Percentiles rank a stretch among this genome's conserved stretches.
These are phyloP conservation scores for Dendrophyllia cribrosa DNA, from an alignment of 64 coral and sea anemone genomes.

Conservation along the genomic window DNA sequence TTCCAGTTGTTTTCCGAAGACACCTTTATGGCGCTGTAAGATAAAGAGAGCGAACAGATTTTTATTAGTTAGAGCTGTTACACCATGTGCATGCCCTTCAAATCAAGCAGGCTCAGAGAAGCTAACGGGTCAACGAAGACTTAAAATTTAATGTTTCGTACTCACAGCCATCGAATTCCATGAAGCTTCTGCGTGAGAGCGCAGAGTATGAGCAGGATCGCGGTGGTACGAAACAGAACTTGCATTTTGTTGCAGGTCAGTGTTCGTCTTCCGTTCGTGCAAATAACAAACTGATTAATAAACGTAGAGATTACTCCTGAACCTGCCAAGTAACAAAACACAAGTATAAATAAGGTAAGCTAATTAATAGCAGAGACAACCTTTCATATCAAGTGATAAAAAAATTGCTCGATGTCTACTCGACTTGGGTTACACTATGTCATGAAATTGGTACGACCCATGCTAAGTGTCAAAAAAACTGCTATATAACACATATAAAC, in stretches of 20 bases:
- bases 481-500: neutral
- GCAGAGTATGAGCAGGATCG: conserved; percentile 1
- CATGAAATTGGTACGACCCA: neutral
- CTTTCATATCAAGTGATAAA: conserved; percentile 55
- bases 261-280: neutral
- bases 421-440: conserved; percentile 46
- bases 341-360: conserved; percentile 54
- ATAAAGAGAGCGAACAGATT: neutral
- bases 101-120: neutral
- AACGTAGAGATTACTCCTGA: conserved; percentile 1
- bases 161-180: conserved; percentile 38
- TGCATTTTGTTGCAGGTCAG: neutral
- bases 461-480: neutral
- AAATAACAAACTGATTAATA: conserved; percentile 39
- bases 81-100: neutral
- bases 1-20: conserved; percentile 61
- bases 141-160: neutral
- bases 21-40: conserved; percentile 44
- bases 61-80: neutral
- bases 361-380: conserved; percentile 41
- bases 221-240: conserved; percentile 9
- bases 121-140: neutral
- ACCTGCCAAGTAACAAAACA: conserved; percentile 47
- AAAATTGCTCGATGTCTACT: conserved; percentile 6
- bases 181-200: neutral